Percentiles rank a stretch among this genome's conserved stretches.
phyloP scores from a whole-genome alignment of 2,113 vertebrate genomes.

The Hydrochoerus hydrochaeris region DNA sequence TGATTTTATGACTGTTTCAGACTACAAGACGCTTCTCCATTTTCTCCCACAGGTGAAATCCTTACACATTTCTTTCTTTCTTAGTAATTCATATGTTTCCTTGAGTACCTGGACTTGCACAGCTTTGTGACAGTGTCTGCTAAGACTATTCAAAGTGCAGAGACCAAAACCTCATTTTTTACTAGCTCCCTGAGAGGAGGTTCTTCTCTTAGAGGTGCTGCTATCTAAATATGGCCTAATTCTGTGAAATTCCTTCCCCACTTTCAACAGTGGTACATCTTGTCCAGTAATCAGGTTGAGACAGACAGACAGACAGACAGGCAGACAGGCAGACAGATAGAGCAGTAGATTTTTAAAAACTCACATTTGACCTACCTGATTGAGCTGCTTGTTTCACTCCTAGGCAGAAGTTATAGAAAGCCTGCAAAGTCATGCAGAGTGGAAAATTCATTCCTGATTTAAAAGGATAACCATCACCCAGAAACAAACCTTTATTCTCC shows the following conservation, averaged over 20 bases:
- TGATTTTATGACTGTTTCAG: not conserved
- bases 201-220: not conserved
- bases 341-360: not conserved
- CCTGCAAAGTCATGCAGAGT: not conserved
- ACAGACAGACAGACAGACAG: not conserved
- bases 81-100: not conserved
- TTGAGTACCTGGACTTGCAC: not conserved
- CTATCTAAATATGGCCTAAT: no score
- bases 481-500: not conserved
- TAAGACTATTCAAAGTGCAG: not conserved
- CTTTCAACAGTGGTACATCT: not conserved
- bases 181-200: no score
- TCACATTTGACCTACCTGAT: not conserved
- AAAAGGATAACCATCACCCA: slow-evolving; percentile 1
- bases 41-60: not conserved
- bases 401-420: not conserved
- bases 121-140: not conserved
- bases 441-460: slow-evolving; percentile 40
- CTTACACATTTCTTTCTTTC: not conserved
- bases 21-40: not conserved
- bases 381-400: not conserved
- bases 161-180: not conserved
- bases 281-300: not conserved
- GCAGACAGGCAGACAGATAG: not conserved
- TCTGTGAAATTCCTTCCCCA: not conserved